These are phyloP conservation scores for Thymelicus acteon DNA, from an alignment of 2,888 invertebrate genomes.

Conservation along the genomic window DNA sequence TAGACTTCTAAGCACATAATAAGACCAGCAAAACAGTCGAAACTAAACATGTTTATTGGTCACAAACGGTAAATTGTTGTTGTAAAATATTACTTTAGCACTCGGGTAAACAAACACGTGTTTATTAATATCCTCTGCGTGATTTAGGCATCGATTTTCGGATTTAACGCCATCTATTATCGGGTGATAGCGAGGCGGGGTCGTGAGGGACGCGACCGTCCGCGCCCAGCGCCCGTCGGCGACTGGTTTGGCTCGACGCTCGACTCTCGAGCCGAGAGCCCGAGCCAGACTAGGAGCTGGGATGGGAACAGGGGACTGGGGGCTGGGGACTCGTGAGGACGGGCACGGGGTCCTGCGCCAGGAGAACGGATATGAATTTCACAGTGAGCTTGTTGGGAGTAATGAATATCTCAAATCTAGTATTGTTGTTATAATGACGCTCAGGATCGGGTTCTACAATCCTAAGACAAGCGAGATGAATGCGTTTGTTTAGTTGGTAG, in stretches of 20 bases:
- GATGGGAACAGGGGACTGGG: slow-evolving; percentile 3
- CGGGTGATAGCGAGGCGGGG: slow-evolving; percentile 12
- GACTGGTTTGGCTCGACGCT: slow-evolving; percentile 48
- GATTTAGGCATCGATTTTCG: slow-evolving; percentile 26
- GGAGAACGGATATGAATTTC: slow-evolving; percentile 31
- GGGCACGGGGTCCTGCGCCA: neutral
- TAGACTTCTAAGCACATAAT: slow-evolving; percentile 24
- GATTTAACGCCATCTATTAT: slow-evolving; percentile 34
- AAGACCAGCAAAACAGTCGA: slow-evolving; percentile 20
- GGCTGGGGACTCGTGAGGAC: neutral
- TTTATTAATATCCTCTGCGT: slow-evolving; percentile 11
- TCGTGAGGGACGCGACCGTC: slow-evolving; percentile 44
- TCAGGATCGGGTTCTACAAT: neutral
- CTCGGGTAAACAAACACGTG: slow-evolving; percentile 24
- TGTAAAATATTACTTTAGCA: neutral
- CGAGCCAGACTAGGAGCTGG: slow-evolving; percentile 19
- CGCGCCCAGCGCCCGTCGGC: slow-evolving; percentile 52
- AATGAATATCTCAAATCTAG: slow-evolving; percentile 27
- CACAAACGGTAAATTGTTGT: neutral
- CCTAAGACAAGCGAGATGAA: neutral
- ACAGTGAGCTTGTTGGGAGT: slow-evolving; percentile 20
- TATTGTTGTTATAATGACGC: slow-evolving; percentile 16
- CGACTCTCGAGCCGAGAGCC: neutral
- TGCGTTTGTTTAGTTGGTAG: neutral
- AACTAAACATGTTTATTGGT: neutral